phyloP scores from a whole-genome alignment of 2,888 invertebrate species.

The Pimpla rufipes region DNA sequence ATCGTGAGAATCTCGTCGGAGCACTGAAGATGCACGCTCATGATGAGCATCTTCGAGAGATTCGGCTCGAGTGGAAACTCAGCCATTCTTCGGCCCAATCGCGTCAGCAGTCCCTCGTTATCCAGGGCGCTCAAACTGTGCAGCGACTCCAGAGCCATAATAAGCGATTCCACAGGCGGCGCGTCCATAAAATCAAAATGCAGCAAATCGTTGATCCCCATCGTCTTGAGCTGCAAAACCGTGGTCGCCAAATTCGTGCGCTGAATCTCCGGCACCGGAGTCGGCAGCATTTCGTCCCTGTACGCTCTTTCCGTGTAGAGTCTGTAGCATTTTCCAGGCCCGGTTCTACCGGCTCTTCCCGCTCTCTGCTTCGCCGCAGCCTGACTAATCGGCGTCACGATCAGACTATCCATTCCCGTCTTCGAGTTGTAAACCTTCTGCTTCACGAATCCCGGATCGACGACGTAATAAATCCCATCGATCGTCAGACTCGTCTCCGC shows the following conservation, averaged over 20 bases:
- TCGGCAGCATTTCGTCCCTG: conserved; percentile 99
- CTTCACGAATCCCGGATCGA: conserved; percentile 99
- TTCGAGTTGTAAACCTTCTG: conserved; percentile 99
- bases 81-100: conserved; percentile 96
- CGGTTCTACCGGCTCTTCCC: conserved; percentile 98
- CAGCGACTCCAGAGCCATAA: conserved; percentile 99
- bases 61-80: conserved; percentile 99
- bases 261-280: conserved; percentile 99
- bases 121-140: conserved; percentile 99
- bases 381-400: conserved; percentile 99
- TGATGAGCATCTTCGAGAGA: conserved; percentile 98
- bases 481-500: conserved; percentile 99
- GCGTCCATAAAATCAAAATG: conserved; percentile 99
- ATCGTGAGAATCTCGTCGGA: conserved; percentile 99
- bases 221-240: conserved; percentile 97
- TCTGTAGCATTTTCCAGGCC: conserved; percentile 98
- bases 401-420: conserved; percentile 99
- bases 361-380: conserved; percentile 98
- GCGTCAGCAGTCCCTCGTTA: conserved; percentile 94
- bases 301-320: conserved; percentile 99
- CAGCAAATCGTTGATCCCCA: conserved; percentile 99
- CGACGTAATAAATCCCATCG: conserved; percentile 99
- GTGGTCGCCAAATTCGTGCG: conserved; percentile 99
- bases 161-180: conserved; percentile 98
- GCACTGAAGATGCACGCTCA: conserved; percentile 99